Base-by-base conservation (phyloP, 2,888 invertebrate genomes). In the Hyposoter didymator region DNA sequence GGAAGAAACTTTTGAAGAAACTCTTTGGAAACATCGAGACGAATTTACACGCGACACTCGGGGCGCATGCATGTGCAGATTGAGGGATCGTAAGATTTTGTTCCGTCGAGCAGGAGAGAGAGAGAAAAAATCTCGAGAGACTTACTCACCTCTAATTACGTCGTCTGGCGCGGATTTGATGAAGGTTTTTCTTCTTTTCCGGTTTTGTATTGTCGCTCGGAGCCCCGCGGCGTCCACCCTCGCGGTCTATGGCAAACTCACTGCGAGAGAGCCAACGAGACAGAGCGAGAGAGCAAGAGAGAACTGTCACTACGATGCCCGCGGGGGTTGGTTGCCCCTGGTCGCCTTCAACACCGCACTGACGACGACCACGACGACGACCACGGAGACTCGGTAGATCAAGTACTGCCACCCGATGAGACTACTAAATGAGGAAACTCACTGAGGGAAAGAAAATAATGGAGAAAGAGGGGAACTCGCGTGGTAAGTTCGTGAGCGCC, bases 111-210 rank as follows among this genome's bases (percentile, higher is more conserved):
- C 2, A 52, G 64, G 45, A 66, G 49, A 22, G 52, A 52, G 52
- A 52, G 52, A 28, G 35, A 35, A 5, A 35, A 35, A 35, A 6
- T 52, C 80, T 84, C 59, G 86, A 86, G 89, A 89, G 88, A 87
- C 89, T 88, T 90, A 92, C 92, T 93, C 91, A 93, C 93, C 93
- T 93, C 91, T 93, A 93, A 93, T 93, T 93, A 93, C 93, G 93
- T 91, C 91, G 93, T 93, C 93, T 93, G 92, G 89, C 83, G 89
- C 83, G 67, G 66, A 67, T 73, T 88, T 83, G 89, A 89, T 89
- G 90, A 79, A 81, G 90, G 88, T 90, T 89, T 73, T 76, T 64
- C 52, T 47, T 76, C 17, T 78, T 49, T 78, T 39, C 43, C 49
- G 43, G 70, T 64, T 49, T 64, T 35, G 32, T 69, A 47, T 35